Percentiles rank a stretch among this genome's conserved stretches.
Evolutionary conservation across 2,888 invertebrate species (phyloP).

Genomic region (Netelia fuscicornis): DNA sequence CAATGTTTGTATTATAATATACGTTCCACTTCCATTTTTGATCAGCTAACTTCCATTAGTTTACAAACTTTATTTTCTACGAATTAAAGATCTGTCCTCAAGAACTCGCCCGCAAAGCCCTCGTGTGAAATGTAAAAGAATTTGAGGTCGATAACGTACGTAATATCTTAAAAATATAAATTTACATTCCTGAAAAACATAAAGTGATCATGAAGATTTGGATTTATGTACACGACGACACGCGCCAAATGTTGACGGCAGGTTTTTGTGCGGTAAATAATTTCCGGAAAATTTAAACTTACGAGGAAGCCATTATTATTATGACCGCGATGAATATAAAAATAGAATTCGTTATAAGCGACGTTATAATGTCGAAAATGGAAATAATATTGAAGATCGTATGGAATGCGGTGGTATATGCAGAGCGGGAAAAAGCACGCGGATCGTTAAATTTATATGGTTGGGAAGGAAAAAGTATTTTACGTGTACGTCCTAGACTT

Average conservation of each 20-base stretch:
- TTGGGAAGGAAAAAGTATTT: conserved; percentile 5
- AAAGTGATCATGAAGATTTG: too few relatives aligned
- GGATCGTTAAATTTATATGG: conserved; percentile 29
- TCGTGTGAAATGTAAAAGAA: too few relatives aligned
- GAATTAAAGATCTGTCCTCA: too few relatives aligned
- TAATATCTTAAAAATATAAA: too few relatives aligned
- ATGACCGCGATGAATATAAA: not conserved
- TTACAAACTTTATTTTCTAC: too few relatives aligned
- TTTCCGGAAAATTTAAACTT: not conserved
- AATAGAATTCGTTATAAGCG: not conserved
- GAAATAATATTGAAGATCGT: not conserved
- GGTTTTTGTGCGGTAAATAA: not conserved
- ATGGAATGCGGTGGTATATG: conserved; percentile 15
- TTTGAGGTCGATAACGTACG: too few relatives aligned
- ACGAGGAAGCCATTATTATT: conserved; percentile 11
- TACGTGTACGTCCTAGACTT: not conserved
- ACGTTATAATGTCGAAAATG: not conserved
- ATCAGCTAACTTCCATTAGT: too few relatives aligned
- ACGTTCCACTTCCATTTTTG: too few relatives aligned
- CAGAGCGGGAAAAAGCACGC: conserved; percentile 9
- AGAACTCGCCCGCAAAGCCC: too few relatives aligned
- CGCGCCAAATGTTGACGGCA: not conserved
- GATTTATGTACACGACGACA: too few relatives aligned
- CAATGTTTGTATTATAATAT: too few relatives aligned
- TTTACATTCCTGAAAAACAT: too few relatives aligned